A percentile compares a stretch with the other conserved stretches of the same genome.
Conservation (phyloP, 2,888 invertebrate species). For the Tipula vernalis region DNA sequence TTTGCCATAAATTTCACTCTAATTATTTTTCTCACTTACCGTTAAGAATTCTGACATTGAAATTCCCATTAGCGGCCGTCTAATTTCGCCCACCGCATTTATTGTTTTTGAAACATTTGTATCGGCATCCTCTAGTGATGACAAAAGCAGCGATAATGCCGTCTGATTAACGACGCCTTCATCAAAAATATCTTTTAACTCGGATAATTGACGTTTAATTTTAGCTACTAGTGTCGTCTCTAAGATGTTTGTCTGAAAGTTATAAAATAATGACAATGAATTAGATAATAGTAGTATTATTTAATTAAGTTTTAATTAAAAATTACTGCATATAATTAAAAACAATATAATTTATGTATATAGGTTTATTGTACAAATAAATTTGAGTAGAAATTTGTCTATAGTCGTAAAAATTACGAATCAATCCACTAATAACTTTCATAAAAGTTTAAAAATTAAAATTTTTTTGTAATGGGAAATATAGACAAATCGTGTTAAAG, state of each 20-base stretch:
- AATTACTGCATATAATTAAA: too few relatives aligned
- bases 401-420: too few relatives aligned
- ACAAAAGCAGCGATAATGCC: constrained; percentile 55
- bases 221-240: constrained; percentile 60
- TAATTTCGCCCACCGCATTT: constrained; percentile 62
- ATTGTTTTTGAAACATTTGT: constrained; percentile 65
- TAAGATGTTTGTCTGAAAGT: constrained; percentile 48
- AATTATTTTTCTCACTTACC: constrained; percentile 20
- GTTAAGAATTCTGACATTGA: constrained; percentile 48
- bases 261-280: background rate
- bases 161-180: constrained; percentile 66
- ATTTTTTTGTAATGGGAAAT: too few relatives aligned
- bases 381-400: too few relatives aligned
- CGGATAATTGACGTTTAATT: constrained; percentile 54
- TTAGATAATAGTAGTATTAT: background rate
- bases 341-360: background rate
- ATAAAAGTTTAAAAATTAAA: too few relatives aligned
- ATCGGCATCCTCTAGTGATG: constrained; percentile 53
- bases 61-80: constrained; percentile 56
- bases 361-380: background rate
- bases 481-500: too few relatives aligned
- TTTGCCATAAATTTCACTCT: too few relatives aligned
- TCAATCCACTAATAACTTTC: too few relatives aligned
- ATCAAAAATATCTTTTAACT: constrained; percentile 64
- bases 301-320: background rate